Evolutionary conservation across 2,113 vertebrate species (phyloP), one percentile per base, ranked within the genome.

Genomic region (Pycnonotus jocosus): DNA sequence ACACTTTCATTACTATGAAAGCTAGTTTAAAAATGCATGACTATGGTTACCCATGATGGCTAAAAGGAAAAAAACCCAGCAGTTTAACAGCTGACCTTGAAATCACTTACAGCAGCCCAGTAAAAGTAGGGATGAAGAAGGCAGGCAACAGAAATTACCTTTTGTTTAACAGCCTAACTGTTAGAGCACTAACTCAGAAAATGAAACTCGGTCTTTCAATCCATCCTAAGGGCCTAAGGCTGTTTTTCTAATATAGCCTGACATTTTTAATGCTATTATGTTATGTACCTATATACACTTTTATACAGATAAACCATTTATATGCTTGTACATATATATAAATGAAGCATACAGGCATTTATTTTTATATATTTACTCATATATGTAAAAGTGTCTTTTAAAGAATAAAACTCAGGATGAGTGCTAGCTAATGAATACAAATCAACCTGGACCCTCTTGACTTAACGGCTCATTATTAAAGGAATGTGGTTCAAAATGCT

Each of bases 11-110:
- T 60, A 65, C 57, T 45, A 42, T 28, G 62, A 88, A 79, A 85
- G 14, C 3, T 31, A 66, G 38, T 60, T 88, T 86, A 88, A 88
- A 94, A 95, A 83, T 57, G 16, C 40, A 73, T 61, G 15, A 61
- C 19, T 77, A 12, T 24, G 10, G 33, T 58, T 76, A 88, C 20
- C 21, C 22, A 42, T 7, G 23, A 77, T 11, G 14, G 50, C 12
- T 70, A 83, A 64, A 8, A 65, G 51, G 5, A 69, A 14, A 24
- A 66, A 17, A n/a, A 15, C 0, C 0, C 23, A 85, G 19, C 15
- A 72, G 15, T 53, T 86, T 53, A 86, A 84, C 15, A 83, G 54
- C 9, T 71, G 60, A 74, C 64, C 47, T 81, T 56, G 51, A 73
- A 95, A 86, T 54, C 31, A 70, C 45, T 71, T 89, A 54, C 3